phyloP scores from a whole-genome alignment of 2,113 vertebrate genomes.

The Forbesichthys papilliferus region DNA sequence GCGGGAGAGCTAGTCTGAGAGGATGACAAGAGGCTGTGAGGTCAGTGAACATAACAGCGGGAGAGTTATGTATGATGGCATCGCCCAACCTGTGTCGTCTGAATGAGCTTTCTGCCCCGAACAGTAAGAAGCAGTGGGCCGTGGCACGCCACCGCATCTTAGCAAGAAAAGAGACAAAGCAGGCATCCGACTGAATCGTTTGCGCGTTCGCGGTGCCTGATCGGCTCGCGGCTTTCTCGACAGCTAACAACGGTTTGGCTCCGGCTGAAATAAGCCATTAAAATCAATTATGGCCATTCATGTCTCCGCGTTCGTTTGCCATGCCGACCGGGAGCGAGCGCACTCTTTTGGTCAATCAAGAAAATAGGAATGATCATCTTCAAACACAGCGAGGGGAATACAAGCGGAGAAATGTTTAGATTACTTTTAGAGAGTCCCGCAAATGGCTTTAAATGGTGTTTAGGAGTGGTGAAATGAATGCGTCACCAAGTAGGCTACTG shows the following conservation, averaged over 20 bases:
- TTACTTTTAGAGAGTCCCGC: background rate
- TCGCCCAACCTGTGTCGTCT: no score
- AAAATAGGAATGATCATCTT: no score
- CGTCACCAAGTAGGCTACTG: constrained; percentile 2
- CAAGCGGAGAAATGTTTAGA: constrained; percentile 6
- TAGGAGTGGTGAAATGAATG: background rate
- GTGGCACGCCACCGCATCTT: background rate
- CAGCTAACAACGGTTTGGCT: background rate
- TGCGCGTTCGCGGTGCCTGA: constrained; percentile 29
- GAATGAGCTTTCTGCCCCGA: no score
- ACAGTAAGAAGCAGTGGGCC: no score
- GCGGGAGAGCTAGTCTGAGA: constrained; percentile 13
- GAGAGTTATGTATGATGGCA: no score
- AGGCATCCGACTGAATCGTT: no score
- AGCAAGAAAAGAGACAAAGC: constrained; percentile 7
- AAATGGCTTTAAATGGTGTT: background rate
- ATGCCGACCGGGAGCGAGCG: constrained; percentile 5
- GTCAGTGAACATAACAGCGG: constrained; percentile 6
- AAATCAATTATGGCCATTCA: constrained; percentile 56
- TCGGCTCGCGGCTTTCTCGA: constrained; percentile 34
- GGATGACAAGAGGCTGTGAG: constrained; percentile 35
- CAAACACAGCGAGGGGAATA: constrained; percentile 9
- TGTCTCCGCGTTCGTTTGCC: constrained; percentile 35
- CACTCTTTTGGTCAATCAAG: background rate
- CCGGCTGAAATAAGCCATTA: constrained; percentile 40